Conservation (phyloP, 2,888 invertebrate species). For the Epistrophella euchroma region DNA sequence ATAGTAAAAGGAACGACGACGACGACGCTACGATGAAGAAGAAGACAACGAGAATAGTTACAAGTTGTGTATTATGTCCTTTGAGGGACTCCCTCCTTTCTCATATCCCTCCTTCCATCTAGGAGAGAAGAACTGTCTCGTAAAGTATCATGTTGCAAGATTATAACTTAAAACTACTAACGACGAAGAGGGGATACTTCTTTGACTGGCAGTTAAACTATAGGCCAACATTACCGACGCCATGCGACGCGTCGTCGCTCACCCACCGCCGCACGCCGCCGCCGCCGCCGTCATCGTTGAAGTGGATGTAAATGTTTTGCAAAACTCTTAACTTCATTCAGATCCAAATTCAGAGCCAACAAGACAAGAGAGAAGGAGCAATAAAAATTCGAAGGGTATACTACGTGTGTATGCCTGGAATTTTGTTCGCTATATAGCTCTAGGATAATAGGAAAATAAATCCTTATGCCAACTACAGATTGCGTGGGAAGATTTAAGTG, state of each 20-base stretch:
- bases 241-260: neutral
- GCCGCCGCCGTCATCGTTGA: conserved; percentile 9
- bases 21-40: neutral
- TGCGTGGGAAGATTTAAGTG: conserved; percentile 75
- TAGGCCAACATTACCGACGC: conserved; percentile 17
- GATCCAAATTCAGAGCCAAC: conserved; percentile 26
- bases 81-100: conserved; percentile 6
- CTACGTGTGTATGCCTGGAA: conserved; percentile 35
- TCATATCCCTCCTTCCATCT: neutral
- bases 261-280: neutral
- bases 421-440: conserved; percentile 52
- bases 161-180: conserved; percentile 76
- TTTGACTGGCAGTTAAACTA: conserved; percentile 13
- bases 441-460: conserved; percentile 74
- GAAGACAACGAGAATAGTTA: conserved; percentile 18
- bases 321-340: conserved; percentile 55
- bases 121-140: conserved; percentile 59
- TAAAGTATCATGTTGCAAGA: conserved; percentile 75
- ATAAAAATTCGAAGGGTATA: conserved; percentile 37
- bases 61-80: conserved; percentile 39
- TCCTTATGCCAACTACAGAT: conserved; percentile 73
- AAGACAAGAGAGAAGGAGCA: conserved; percentile 11
- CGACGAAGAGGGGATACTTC: conserved; percentile 46
- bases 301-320: conserved; percentile 44
- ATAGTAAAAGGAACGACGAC: neutral